Base-by-base conservation (phyloP, 2,888 invertebrate species). In the Metacarcinus magister region DNA sequence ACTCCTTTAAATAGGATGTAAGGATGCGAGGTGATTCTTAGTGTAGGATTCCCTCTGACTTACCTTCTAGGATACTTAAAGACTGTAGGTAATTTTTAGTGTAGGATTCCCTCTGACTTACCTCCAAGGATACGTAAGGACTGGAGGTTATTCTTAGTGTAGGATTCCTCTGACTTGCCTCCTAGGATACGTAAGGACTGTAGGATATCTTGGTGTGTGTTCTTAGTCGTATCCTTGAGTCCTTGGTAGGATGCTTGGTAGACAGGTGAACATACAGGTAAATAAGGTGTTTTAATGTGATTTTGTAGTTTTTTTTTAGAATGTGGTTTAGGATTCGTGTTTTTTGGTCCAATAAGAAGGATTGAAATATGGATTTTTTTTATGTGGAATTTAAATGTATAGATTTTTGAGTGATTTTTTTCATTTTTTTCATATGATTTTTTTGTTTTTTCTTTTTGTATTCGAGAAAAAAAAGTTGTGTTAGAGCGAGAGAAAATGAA, bases 401-500 rank as follows among this genome's bases (percentile, higher is more conserved):
- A n/a, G n/a, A n/a, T n/a, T n/a, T n/a, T n/a, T n/a, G n/a, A n/a
- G n/a, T n/a, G n/a, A n/a, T n/a, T n/a, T n/a, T n/a, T n/a, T n/a
- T n/a, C n/a, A n/a, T n/a, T n/a, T n/a, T 0, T 82, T 28, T 7
- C 7, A 7, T 87, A 32, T 32, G n/a, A 19, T 32, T 87, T 0
- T n/a, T n/a, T n/a, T n/a, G n/a, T n/a, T n/a, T 28, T 4, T 7
- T 32, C 43, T 16, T 16, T 39, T 48, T 5, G 48, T 48, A 48
- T 48, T 48, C 13, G 48, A 43, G 43, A 91, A 16, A 43, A 10
- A 91, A 44, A 91, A 44, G 43, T 3, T 43, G 43, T 13, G 39
- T 43, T 43, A 89, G 89, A 89, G 89, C 32, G 89, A 89, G 89
- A 89, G 89, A 89, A 32, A 89, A 32, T 16, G 89, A 28, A 32